Evolutionary conservation across 2,113 vertebrate species (phyloP), one percentile per base, ranked within the genome.

Genomic region (Chrysemys picta): DNA sequence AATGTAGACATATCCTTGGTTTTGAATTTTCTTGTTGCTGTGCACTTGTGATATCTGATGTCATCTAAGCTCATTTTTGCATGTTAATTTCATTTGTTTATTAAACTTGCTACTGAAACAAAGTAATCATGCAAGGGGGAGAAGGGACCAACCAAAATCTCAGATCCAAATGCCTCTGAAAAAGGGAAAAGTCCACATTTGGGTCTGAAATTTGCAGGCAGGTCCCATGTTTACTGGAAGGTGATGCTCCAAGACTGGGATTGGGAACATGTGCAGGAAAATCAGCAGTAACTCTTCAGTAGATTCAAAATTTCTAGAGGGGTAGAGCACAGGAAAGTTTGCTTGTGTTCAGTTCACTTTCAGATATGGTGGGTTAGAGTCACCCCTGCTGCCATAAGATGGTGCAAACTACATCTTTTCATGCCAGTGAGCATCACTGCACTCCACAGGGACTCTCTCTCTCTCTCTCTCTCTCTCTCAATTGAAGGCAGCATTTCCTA

Each of bases 21-120:
- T 91, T 42, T 75, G 19, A 42, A 53, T 91, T 91, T 97, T 90
- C 72, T 86, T 5, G 69, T 53, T 92, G 5, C 80, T 96, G 7
- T 27, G 7, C 22, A 84, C 3, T 19, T 82, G 42, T 47, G 85
- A 6, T 49, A 10, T 89, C 10, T n/a, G 35, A 88, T 90, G 3
- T 59, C 65, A 80, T 49, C 29, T 87, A 88, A 88, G 10, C 1
- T 75, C 0, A 5, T 65, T 45, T 81, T 90, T 89, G 72, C 24
- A 76, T 76, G 72, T 76, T 76, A 45, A 76, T 76, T 27, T 25
- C 10, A 76, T 76, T 76, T 76, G 38, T 13, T 45, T 76, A 76
- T 76, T 76, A 45, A 45, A 45, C 10, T 45, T 45, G 38, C 22
- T 25, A 27, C 22, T 78, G 38, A 27, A 78, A 27, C 42, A 78